These are phyloP conservation scores for Xanthia togata DNA, from an alignment of 2,888 invertebrate species.

Conservation along the genomic window DNA sequence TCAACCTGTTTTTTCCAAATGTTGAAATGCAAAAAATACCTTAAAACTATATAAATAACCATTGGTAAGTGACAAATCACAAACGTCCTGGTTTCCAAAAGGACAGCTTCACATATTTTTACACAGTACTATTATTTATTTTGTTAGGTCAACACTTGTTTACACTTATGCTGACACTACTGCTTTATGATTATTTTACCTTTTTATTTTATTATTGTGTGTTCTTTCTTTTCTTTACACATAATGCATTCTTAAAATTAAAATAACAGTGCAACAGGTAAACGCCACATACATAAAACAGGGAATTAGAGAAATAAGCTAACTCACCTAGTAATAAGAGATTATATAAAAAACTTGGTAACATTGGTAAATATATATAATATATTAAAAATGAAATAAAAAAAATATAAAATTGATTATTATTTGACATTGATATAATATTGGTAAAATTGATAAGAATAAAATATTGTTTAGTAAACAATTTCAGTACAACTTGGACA, in stretches of 20 bases:
- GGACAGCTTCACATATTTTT: constrained; percentile 4
- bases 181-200: no score
- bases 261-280: no score
- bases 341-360: background rate
- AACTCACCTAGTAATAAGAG: background rate
- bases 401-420: no score
- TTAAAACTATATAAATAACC: background rate
- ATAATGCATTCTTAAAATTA: no score
- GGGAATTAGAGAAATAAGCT: background rate
- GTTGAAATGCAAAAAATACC: background rate
- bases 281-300: background rate
- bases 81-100: no score
- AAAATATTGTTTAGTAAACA: constrained; percentile 7
- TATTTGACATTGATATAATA: background rate
- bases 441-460: background rate
- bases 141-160: no score
- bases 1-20: no score
- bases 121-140: background rate
- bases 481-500: constrained; percentile 23
- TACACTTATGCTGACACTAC: no score
- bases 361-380: background rate
- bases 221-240: no score
- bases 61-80: background rate
- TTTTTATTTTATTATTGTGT: no score
- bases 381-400: no score